Base-by-base conservation (phyloP, 2,113 vertebrate genomes). In the Coturnix japonica region DNA sequence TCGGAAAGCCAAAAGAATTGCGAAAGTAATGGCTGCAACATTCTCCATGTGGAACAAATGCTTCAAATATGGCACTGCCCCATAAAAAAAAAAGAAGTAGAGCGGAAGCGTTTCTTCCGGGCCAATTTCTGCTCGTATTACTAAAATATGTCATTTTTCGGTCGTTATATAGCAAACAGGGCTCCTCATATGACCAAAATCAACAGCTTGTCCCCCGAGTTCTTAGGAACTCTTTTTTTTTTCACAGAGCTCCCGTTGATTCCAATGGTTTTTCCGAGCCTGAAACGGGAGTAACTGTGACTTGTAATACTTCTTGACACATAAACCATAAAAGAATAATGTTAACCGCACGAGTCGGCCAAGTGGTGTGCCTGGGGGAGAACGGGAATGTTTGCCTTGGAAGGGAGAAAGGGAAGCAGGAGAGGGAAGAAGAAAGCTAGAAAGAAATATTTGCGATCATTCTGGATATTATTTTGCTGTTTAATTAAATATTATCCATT, bases 311-410 rank as follows among this genome's bases (percentile, higher is more conserved):
- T 95, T 96, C 91, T 88, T 92, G 87, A 80, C 70, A 78, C 67
- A 72, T 87, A 91, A 86, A 80, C 85, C 85, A 56, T 94, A 72
- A 89, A 94, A 85, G 61, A 84, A 92, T 89, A 91, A 95, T 69
- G 91, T 90, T 87, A 90, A 94, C 76, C 73, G 79, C 81, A 76
- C 76, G 94, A 91, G 85, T 21, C 66, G 17, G 86, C 84, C 79
- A 85, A 93, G 72, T 33, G 78, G 21, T 9, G 57, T 28, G 67
- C 47, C 93, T 95, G 16, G 22, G 88, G 59, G 65, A 92, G 43
- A 90, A 85, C 76, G 83, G 25, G 85, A 95, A 93, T 81, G 94
- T 87, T 92, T 85, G 76, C 25, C 43, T 95, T 91, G 75, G 78
- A 92, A 53, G 23, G 15, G 31, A 74, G 83, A 75, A 63, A 84